These are phyloP conservation scores for rabbit (Oryctolagus cuniculus) DNA, from an alignment of 2,113 vertebrate genomes.

Conservation along the genomic window mOryCun1.1 NC_091445.1:49790001-49790500, in stretches of 20 bases:
- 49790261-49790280: neutral
- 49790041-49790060: fast-evolving
- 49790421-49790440: no score
- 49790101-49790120: neutral
- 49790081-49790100: neutral
- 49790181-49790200: neutral
- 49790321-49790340: neutral
- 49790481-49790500: neutral
- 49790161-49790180: neutral
- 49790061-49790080: neutral
- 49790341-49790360: neutral
- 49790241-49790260: neutral
- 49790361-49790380: no score
- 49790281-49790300: neutral
- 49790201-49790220: neutral
- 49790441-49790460: no score
- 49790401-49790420: no score
- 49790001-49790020: neutral
- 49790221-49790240: neutral
- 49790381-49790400: no score
- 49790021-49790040: neutral
- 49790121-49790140: fast-evolving
- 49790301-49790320: neutral
- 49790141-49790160: neutral
- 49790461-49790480: no score